A percentile compares a stretch with the other conserved stretches of the same genome.
Conservation (phyloP, 2,113 vertebrate species). For the Sciurus niger region DNA sequence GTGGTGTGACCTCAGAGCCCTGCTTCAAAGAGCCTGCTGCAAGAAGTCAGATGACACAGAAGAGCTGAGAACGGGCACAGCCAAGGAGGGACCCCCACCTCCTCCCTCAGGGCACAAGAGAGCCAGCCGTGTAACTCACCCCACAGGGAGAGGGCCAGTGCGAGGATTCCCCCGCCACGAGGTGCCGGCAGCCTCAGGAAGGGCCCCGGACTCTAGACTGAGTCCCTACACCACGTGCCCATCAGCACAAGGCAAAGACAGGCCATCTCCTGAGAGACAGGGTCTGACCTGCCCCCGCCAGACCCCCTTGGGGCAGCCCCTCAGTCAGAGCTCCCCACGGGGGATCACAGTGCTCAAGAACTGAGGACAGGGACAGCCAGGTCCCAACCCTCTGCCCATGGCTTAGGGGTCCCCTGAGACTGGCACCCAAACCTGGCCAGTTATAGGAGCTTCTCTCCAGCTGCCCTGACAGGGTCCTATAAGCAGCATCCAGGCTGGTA, state of each 20-base stretch:
- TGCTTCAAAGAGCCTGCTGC: rapidly evolving
- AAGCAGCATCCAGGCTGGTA: neutral
- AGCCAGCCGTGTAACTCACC: neutral
- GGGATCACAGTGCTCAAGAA: too few relatives aligned
- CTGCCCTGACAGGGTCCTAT: rapidly evolving
- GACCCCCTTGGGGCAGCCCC: neutral
- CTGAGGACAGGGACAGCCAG: neutral
- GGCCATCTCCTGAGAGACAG: rapidly evolving
- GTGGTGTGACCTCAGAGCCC: neutral
- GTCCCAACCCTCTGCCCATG: neutral
- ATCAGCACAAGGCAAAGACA: rapidly evolving
- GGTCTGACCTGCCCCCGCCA: neutral
- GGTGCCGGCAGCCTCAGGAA: rapidly evolving
- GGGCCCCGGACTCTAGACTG: neutral
- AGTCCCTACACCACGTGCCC: neutral
- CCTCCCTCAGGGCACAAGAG: rapidly evolving
- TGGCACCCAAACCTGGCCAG: rapidly evolving
- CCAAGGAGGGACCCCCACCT: rapidly evolving
- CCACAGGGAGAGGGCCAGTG: too few relatives aligned
- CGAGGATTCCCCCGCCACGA: rapidly evolving
- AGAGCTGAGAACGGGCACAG: rapidly evolving
- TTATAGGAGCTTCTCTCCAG: neutral
- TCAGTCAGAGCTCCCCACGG: neutral
- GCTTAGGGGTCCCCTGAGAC: neutral
- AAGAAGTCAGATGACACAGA: rapidly evolving